These are phyloP conservation scores for Stramonita haemastoma DNA, from an alignment of 2,888 invertebrate genomes.

Conservation along the genomic window DNA sequence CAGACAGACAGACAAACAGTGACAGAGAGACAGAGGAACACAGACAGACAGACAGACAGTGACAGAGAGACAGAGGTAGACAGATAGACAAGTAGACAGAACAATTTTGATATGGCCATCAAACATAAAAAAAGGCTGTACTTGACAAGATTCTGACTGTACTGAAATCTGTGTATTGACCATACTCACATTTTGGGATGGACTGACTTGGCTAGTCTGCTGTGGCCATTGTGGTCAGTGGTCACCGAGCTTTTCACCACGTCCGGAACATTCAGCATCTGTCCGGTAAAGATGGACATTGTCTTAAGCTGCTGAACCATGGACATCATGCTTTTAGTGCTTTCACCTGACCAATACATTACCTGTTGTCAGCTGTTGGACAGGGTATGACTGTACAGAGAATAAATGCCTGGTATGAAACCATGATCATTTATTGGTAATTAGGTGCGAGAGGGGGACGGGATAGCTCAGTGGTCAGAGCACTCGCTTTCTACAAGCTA, in stretches of 20 bases:
- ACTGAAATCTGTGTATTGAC: conserved; percentile 55
- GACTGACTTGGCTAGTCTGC: conserved; percentile 84
- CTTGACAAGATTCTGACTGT: background rate
- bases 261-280: conserved; percentile 69
- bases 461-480: too few species aligned
- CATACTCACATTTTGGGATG: conserved; percentile 71
- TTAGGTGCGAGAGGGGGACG: too few species aligned
- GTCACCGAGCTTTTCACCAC: conserved; percentile 70
- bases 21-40: background rate
- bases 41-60: background rate
- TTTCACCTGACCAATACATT: too few species aligned
- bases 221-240: conserved; percentile 82
- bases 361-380: too few species aligned
- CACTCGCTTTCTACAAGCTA: too few species aligned
- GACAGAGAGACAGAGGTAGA: too few species aligned
- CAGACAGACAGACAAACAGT: background rate
- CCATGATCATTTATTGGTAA: too few species aligned
- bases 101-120: background rate
- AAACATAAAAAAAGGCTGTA: background rate
- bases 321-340: background rate
- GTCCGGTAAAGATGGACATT: background rate
- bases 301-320: background rate
- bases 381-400: too few species aligned
- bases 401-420: too few species aligned
- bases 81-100: too few species aligned